Conservation (phyloP, 2,113 vertebrate species). For the Urocolius indicus region DNA sequence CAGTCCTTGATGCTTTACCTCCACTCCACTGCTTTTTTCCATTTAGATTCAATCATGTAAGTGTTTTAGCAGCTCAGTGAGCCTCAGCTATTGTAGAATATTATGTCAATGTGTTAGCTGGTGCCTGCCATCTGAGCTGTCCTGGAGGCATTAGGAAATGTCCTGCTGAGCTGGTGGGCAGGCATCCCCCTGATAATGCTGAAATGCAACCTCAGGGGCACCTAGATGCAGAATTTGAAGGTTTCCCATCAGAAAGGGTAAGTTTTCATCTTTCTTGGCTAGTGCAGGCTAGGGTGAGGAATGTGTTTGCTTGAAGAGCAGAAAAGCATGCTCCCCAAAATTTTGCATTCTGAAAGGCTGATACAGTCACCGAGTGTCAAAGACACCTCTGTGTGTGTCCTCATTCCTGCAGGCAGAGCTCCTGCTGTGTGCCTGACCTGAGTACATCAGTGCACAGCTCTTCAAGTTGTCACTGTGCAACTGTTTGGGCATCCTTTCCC, state of each 20-base stretch:
- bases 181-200: background rate
- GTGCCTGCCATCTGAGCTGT: background rate
- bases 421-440: accelerated
- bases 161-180: background rate
- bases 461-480: background rate
- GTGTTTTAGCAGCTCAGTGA: background rate
- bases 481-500: background rate
- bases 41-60: background rate
- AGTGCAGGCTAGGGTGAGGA: background rate
- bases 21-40: background rate
- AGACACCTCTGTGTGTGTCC: no score
- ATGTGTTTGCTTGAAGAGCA: background rate
- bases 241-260: background rate
- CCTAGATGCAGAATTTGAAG: background rate
- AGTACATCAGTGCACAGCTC: background rate
- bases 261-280: background rate
- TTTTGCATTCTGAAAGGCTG: background rate
- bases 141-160: background rate
- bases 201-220: background rate
- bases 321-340: background rate
- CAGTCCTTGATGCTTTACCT: background rate
- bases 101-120: accelerated
- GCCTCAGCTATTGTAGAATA: background rate
- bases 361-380: background rate
- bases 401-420: accelerated